Percentiles rank a stretch among this genome's conserved stretches.
Evolutionary conservation across 30 jellyfish, hydroid and myxozoan species (phyloP).

Genomic region (Pseudorhiza aurosa): DNA sequence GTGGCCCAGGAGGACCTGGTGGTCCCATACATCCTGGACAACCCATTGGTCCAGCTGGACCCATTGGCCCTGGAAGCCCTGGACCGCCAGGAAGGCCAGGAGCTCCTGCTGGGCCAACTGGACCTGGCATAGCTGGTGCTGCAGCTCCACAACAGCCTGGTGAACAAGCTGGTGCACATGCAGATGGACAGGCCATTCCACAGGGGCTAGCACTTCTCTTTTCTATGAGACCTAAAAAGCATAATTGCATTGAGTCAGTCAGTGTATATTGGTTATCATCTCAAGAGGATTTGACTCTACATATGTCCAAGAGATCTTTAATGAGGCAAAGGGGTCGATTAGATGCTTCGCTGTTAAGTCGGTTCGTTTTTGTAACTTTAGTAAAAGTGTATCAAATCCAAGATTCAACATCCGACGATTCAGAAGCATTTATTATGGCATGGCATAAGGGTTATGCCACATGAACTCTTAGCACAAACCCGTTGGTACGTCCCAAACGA

Average conservation of each 20-base stretch:
- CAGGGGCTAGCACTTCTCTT: constrained; percentile 93
- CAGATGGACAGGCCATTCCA: constrained; percentile 89
- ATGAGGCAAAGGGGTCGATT: background rate
- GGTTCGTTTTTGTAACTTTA: background rate
- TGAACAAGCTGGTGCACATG: constrained; percentile 94
- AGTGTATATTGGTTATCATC: too few species aligned
- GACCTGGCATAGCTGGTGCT: constrained; percentile 60
- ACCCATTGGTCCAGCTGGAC: constrained; percentile 77
- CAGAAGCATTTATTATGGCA: too few species aligned
- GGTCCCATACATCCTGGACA: constrained; percentile 87
- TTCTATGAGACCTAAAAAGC: constrained; percentile 14
- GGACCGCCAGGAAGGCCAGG: constrained; percentile 75
- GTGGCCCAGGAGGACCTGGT: constrained; percentile 81
- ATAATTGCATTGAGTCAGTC: too few species aligned
- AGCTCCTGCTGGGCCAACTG: constrained; percentile 83
- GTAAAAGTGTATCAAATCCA: too few species aligned
- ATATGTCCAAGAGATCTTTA: too few species aligned
- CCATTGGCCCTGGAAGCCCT: constrained; percentile 71
- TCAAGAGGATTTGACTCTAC: too few species aligned
- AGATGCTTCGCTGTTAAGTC: background rate
- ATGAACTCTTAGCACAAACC: too few species aligned
- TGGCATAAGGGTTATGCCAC: too few species aligned
- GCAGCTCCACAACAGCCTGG: constrained; percentile 85
- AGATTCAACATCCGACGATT: too few species aligned
- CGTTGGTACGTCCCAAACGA: too few species aligned